phyloP scores from a whole-genome alignment of 1,140 invertebrate species.

The Archegozetes longisetosus region DNA sequence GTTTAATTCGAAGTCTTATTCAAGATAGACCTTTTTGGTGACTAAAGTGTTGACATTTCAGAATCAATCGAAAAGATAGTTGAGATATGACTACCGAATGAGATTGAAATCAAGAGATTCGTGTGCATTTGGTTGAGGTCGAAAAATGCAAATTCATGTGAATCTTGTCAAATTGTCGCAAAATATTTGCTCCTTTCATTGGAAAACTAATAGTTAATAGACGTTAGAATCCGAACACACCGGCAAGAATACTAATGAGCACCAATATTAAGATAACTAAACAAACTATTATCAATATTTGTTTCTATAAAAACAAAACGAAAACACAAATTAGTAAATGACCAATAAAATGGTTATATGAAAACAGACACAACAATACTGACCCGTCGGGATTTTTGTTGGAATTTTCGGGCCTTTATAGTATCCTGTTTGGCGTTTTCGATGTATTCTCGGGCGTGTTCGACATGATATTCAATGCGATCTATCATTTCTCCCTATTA shows the following conservation, averaged over 20 bases:
- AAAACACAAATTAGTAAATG: background rate
- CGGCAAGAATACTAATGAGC: slow-evolving; percentile 51
- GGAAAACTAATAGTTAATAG: no score
- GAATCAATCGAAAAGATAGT: no score
- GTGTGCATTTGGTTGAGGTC: no score
- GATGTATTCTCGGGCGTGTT: slow-evolving; percentile 98
- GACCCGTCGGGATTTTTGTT: slow-evolving; percentile 98
- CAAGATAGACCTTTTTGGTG: no score
- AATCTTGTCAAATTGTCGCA: no score
- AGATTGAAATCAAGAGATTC: no score
- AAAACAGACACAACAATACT: slow-evolving; percentile 35
- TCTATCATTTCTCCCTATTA: slow-evolving; percentile 98
- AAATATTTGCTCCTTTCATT: no score
- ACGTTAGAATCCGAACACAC: slow-evolving; percentile 20
- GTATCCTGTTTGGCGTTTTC: slow-evolving; percentile 98
- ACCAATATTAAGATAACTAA: slow-evolving; percentile 73
- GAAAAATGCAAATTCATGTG: no score
- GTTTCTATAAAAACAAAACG: slow-evolving; percentile 53
- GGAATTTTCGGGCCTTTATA: slow-evolving; percentile 99
- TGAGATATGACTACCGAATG: no score
- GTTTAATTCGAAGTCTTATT: no score
- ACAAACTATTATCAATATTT: slow-evolving; percentile 96
- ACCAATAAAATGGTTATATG: slow-evolving; percentile 12
- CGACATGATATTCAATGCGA: slow-evolving; percentile 99
- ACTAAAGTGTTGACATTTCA: no score